These are phyloP conservation scores for Macrocentrus cingulum DNA, from an alignment of 1,140 invertebrate species.

Conservation along the genomic window DNA sequence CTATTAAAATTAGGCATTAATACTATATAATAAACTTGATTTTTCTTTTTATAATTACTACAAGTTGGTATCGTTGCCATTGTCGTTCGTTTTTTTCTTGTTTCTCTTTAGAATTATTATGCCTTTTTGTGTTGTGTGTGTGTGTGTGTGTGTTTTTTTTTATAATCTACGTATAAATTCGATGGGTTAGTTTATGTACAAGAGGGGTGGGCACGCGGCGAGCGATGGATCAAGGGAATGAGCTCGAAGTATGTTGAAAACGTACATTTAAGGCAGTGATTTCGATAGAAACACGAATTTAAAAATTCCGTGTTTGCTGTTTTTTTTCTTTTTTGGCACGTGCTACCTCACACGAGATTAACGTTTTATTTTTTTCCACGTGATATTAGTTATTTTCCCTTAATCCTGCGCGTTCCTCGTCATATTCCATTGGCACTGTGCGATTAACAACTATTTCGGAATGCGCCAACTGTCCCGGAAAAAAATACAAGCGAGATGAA, in stretches of 20 bases:
- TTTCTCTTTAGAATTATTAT: not conserved
- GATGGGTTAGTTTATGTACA: constrained; percentile 24
- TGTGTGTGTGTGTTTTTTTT: constrained; percentile 9
- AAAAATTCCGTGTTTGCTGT: constrained; percentile 1
- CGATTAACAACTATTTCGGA: constrained; percentile 19
- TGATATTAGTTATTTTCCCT: constrained; percentile 4
- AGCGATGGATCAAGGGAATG: constrained; percentile 7
- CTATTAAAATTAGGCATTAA: constrained; percentile 22
- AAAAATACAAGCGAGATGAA: constrained; percentile 6
- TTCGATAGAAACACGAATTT: constrained; percentile 41
- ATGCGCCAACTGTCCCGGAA: constrained; percentile 16
- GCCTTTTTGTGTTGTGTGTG: not conserved
- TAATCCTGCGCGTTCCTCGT: constrained; percentile 6
- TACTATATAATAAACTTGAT: constrained; percentile 16
- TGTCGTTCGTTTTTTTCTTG: not conserved
- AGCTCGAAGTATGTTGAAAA: constrained; percentile 1
- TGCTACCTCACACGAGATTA: constrained; percentile 19
- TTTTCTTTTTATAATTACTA: constrained; percentile 29
- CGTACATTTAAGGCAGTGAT: constrained; percentile 48
- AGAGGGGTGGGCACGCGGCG: not conserved
- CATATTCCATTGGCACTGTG: constrained; percentile 17
- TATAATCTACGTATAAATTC: constrained; percentile 20
- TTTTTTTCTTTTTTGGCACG: constrained; percentile 16
- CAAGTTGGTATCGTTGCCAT: constrained; percentile 21
- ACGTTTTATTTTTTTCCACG: not conserved